Base-by-base conservation (phyloP, 1,140 invertebrate genomes). In the Orius insidiosus region DNA sequence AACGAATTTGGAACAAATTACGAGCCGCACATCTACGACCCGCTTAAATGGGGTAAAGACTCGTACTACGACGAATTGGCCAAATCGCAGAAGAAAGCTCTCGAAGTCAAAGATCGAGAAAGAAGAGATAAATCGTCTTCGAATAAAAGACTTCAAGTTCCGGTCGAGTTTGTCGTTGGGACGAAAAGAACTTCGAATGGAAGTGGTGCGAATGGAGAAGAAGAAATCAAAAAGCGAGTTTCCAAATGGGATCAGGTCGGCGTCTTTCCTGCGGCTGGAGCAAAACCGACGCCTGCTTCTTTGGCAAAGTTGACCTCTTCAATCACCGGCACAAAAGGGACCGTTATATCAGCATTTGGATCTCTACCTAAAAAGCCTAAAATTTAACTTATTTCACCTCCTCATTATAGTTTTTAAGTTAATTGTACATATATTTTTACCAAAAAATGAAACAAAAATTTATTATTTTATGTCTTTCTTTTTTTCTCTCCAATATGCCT, bases 1-100 rank as follows among this genome's bases (percentile, higher is more conserved):
- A 90, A 96, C 67, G 90, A 95, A 66, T 70, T 93, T 55, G 90
- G 90, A 30, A 94, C 89, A 11, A 95, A 95, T 67, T 96, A 92
- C 69, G 83, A 87, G 9, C 73, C 85, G 46, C 80, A 88, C 52
- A 77, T 90, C 32, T 96, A 89, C 65, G 85, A 96, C 67, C 88
- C 89, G 0, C 68, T 86, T 49, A 78, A 78, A 55, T 96, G 87
- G 87, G 78, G 76, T 6, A 83, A 85, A 59, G 85, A 93, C 56
- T 94, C 89, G 0, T 94, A 76, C 60, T 95, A 89, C 65, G 90
- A 96, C 63, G 85, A 92, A 58, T 64, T 96, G 35, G 82, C 85
- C 0, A 80, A 79, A 58, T 75, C 80, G 4, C 92, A 95, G 58
- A 93, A 88, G 64, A 63, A 73, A 6, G 88, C 94, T 65, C 94